Conservation (phyloP, 2,797 vertebrate genomes). For the Gallinago solitaria region DNA sequence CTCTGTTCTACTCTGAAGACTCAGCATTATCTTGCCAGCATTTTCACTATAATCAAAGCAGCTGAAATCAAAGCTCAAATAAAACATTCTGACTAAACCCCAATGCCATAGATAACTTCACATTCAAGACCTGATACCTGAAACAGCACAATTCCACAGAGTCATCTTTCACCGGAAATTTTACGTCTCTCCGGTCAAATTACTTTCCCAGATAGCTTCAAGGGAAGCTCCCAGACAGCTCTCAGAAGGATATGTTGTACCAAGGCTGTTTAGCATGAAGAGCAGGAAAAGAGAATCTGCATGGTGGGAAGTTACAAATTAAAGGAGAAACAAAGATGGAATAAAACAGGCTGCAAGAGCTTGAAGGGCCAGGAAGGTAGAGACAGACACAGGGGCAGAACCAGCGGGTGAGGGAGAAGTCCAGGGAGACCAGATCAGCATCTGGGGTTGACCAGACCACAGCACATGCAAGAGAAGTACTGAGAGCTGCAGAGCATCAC, state of each 20-base stretch:
- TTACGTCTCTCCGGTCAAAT: not conserved
- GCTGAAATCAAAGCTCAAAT: not conserved
- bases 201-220: not conserved
- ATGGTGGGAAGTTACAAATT: not conserved
- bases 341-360: not conserved
- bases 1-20: not conserved
- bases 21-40: not conserved
- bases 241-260: not conserved
- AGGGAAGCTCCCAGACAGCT: not conserved
- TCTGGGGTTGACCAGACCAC: not conserved
- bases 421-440: not conserved
- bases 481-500: not conserved
- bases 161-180: not conserved
- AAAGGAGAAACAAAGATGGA: not conserved
- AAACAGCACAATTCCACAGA: not conserved
- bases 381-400: not conserved
- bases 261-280: not conserved
- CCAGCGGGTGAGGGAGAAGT: not conserved
- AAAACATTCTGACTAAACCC: not conserved
- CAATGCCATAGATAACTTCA: not conserved
- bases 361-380: not conserved
- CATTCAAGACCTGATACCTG: not conserved
- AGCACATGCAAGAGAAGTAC: not conserved
- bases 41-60: not conserved
- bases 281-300: not conserved